Percentiles rank a stretch among this genome's conserved stretches.
These are phyloP conservation scores for Branchinecta lindahli DNA, from an alignment of 1,140 invertebrate genomes.

Conservation along the genomic window DNA sequence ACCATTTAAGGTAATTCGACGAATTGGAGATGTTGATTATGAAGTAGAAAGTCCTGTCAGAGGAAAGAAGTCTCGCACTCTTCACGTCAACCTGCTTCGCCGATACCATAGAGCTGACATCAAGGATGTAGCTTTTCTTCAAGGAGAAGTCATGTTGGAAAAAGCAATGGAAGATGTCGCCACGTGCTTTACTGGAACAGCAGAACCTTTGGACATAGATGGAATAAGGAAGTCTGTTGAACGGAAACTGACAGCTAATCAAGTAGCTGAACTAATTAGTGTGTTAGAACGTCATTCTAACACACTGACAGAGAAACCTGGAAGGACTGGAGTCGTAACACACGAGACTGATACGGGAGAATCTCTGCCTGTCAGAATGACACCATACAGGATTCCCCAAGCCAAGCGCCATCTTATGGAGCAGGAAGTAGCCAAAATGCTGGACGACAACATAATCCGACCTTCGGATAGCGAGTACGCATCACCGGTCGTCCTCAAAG, in stretches of 20 bases:
- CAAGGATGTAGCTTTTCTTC: background rate
- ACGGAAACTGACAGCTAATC: background rate
- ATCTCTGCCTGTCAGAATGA: conserved; percentile 6
- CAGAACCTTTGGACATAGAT: no score
- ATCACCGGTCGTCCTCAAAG: conserved; percentile 15
- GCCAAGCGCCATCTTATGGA: conserved; percentile 9
- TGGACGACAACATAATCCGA: conserved; percentile 13
- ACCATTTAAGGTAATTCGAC: background rate
- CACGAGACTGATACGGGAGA: conserved; percentile 18
- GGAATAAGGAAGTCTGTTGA: background rate
- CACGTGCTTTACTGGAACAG: background rate
- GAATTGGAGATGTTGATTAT: background rate
- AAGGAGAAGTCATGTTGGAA: background rate
- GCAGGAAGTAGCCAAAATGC: conserved; percentile 15
- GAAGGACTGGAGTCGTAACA: conserved; percentile 2
- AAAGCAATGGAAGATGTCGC: background rate
- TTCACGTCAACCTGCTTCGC: background rate
- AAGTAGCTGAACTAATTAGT: background rate
- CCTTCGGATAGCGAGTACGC: conserved; percentile 13
- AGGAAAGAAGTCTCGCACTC: background rate
- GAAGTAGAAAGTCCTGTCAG: background rate
- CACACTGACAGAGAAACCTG: background rate
- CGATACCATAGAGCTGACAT: background rate
- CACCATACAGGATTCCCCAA: conserved; percentile 15
- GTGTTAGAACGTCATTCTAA: background rate